Percentiles rank a stretch among this genome's conserved stretches.
phyloP scores from a whole-genome alignment of 2,113 vertebrate species.

The Heterochromis multidens region DNA sequence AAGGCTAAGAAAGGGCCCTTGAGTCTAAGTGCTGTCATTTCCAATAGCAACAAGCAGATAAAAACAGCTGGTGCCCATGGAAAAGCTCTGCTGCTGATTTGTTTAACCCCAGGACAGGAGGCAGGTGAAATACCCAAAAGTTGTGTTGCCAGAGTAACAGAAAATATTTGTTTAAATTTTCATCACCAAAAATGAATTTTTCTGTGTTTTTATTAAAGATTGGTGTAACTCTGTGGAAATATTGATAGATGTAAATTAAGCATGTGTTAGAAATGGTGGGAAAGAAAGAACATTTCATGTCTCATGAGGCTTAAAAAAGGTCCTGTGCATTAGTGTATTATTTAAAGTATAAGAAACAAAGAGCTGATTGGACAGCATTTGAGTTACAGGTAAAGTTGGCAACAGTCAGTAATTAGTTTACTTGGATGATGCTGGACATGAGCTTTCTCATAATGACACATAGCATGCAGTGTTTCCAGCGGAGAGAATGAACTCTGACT shows the following conservation, averaged over 20 bases:
- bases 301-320: neutral
- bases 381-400: neutral
- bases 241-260: neutral
- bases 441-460: constrained; percentile 20
- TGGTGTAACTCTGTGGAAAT: neutral
- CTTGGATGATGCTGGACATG: neutral
- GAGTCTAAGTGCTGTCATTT: constrained; percentile 52
- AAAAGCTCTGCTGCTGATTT: constrained; percentile 47
- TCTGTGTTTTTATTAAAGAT: neutral
- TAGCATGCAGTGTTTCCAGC: neutral
- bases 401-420: constrained; percentile 6
- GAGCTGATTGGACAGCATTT: neutral
- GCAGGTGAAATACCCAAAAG: constrained; percentile 26
- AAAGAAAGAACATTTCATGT: neutral
- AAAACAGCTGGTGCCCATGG: constrained; percentile 53
- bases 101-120: constrained; percentile 56
- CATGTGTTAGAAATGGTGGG: neutral
- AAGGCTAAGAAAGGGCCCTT: constrained; percentile 52
- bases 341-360: neutral
- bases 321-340: neutral
- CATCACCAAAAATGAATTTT: neutral
- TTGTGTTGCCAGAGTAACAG: constrained; percentile 12
- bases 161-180: neutral
- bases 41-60: constrained; percentile 60
- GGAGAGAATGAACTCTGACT: neutral